Conservation (phyloP, 1,140 invertebrate genomes). For the Ridgeia piscesae region DNA sequence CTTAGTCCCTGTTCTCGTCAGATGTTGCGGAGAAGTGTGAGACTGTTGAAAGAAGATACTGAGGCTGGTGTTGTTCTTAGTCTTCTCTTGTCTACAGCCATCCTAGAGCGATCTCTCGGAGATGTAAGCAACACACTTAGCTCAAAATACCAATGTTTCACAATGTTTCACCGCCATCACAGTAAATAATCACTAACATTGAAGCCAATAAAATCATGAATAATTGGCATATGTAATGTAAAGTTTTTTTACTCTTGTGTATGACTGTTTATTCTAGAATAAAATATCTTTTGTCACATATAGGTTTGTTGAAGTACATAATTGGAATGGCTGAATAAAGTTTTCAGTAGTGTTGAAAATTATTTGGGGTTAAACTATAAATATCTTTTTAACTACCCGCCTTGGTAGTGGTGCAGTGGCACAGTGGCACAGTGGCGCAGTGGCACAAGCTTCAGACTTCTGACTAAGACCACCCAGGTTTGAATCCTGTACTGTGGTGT, state of each 20-base stretch:
- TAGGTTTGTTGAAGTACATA: background rate
- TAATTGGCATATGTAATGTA: background rate
- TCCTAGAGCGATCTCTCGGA: slow-evolving; percentile 5
- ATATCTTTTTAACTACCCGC: no score
- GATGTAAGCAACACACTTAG: background rate
- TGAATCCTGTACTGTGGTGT: no score
- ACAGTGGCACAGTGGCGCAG: no score
- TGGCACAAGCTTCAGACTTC: no score
- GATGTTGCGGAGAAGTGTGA: background rate
- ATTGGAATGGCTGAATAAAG: background rate
- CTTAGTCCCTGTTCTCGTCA: background rate
- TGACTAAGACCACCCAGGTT: no score
- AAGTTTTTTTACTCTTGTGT: background rate
- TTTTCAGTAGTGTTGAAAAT: background rate
- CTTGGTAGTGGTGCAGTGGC: no score
- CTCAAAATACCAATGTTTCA: background rate
- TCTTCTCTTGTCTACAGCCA: background rate
- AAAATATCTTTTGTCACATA: background rate
- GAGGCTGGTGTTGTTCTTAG: background rate
- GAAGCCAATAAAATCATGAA: background rate
- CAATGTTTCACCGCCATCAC: background rate
- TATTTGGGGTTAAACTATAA: no score
- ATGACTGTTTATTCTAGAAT: background rate
- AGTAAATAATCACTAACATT: background rate
- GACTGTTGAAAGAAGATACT: slow-evolving; percentile 1